Evolutionary conservation across 2,888 invertebrate genomes (phyloP).

Genomic region (Dynastes tityus): DNA sequence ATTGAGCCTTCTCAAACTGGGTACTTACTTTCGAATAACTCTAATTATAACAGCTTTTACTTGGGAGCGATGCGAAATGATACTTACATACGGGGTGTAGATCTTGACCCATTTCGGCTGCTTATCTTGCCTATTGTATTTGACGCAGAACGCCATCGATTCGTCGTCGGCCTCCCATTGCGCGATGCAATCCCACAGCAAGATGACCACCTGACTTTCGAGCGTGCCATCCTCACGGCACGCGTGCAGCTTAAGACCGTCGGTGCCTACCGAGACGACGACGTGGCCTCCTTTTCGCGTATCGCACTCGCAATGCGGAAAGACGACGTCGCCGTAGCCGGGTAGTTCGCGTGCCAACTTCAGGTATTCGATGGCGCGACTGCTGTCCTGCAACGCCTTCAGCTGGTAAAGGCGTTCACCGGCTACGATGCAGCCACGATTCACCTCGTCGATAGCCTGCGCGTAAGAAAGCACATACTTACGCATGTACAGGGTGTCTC

Average conservation of each 20-base stretch:
- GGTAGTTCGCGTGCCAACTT: slow-evolving; percentile 87
- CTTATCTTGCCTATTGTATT: slow-evolving; percentile 87
- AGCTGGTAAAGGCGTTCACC: slow-evolving; percentile 95
- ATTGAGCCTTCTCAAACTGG: too few relatives aligned
- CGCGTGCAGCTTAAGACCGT: slow-evolving; percentile 82
- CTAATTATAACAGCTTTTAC: too few relatives aligned
- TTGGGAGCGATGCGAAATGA: background rate
- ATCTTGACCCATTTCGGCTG: slow-evolving; percentile 90
- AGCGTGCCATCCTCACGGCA: slow-evolving; percentile 87
- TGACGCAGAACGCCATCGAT: slow-evolving; percentile 91
- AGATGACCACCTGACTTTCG: slow-evolving; percentile 82
- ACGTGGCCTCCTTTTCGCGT: slow-evolving; percentile 92
- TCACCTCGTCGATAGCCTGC: slow-evolving; percentile 94
- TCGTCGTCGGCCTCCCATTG: slow-evolving; percentile 94
- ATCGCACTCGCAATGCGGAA: slow-evolving; percentile 96
- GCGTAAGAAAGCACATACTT: background rate
- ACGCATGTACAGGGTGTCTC: slow-evolving; percentile 2
- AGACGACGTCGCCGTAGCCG: slow-evolving; percentile 94
- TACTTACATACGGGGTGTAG: slow-evolving; percentile 90
- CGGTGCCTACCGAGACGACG: slow-evolving; percentile 71
- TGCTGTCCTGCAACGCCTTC: slow-evolving; percentile 94
- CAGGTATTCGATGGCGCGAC: slow-evolving; percentile 90
- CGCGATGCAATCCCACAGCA: slow-evolving; percentile 87
- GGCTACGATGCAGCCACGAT: slow-evolving; percentile 91
- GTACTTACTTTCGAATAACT: too few relatives aligned